Evolutionary conservation across 2,888 invertebrate genomes (phyloP).

Genomic region (Drosophila greeni): DNA sequence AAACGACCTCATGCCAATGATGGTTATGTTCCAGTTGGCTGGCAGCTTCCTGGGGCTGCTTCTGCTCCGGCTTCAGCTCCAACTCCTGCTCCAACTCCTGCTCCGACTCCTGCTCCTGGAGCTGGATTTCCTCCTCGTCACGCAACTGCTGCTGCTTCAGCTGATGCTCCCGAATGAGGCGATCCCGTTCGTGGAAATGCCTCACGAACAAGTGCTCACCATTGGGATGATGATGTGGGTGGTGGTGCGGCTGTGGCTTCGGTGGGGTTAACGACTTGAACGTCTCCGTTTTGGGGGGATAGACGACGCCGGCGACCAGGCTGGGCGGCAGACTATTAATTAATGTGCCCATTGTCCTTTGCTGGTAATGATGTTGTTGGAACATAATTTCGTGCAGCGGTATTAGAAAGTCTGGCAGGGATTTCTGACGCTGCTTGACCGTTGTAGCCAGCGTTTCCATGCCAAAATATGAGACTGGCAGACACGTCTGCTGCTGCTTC

Average conservation of each 20-base stretch:
- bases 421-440: conserved; percentile 52
- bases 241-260: conserved; percentile 31
- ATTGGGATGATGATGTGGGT: conserved; percentile 29
- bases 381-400: conserved; percentile 74
- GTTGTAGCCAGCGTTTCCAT: conserved; percentile 48
- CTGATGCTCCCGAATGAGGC: conserved; percentile 79
- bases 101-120: conserved; percentile 24
- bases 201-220: conserved; percentile 76
- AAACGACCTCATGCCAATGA: conserved; percentile 71
- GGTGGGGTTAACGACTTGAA: conserved; percentile 43
- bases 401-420: conserved; percentile 70
- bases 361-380: conserved; percentile 61
- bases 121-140: conserved; percentile 37
- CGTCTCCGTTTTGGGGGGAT: conserved; percentile 34
- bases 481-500: conserved; percentile 64
- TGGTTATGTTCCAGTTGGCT: conserved; percentile 58
- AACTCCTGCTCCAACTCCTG: conserved; percentile 23
- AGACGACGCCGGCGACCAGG: conserved; percentile 22
- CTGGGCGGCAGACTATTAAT: conserved; percentile 39
- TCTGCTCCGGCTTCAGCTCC: conserved; percentile 20
- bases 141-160: conserved; percentile 76
- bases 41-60: conserved; percentile 15
- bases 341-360: conserved; percentile 47
- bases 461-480: conserved; percentile 66
- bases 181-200: conserved; percentile 79